Base-by-base conservation (phyloP, 2,888 invertebrate species). In the Parthenolecanium corni region DNA sequence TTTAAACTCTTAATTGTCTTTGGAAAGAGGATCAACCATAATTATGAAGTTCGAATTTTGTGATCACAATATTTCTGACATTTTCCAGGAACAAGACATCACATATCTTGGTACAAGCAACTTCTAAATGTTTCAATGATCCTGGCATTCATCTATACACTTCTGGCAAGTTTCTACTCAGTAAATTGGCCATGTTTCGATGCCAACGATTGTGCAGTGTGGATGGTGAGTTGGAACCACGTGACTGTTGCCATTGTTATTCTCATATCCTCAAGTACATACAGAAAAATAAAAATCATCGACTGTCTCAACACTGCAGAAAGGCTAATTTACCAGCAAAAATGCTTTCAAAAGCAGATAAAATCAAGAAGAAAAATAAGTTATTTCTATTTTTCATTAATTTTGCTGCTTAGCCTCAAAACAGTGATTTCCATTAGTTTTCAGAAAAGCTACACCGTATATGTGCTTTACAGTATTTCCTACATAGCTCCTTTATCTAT, bases 201-300 rank as follows among this genome's bases (percentile, higher is more conserved):
- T 16, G 23, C 47, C 38, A 58, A 58, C 58, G 58, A 58, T 36
- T 58, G 58, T 38, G 58, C 49, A 11, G 58, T 58, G 11, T 58
- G 58, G 58, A 21, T 58, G 16, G 25, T 58, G 1, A 58, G 58
- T 25, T 58, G 58, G 58, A 58, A 58, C 16, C 58, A 58, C 38
- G 46, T 58, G 5, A 36, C 49, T 9, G 36, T 58, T 5, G 58
- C 58, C n/a, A 16, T 58, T 21, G 5, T 58, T 4, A 49, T 58
- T 20, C 16, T 46, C 14, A 38, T 36, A 9, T 58, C 58, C 1
- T 18, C 58, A 3, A 23, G 20, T 14, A 49, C 46, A 18, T 49
- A 23, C 16, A 21, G 58, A 14, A n/a, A 36, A 25, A 25, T 14
- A 16, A 16, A 49, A 20, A 31, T 47, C 3, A 16, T 58, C 5